These are phyloP conservation scores for Mirounga angustirostris DNA, from an alignment of 2,113 vertebrate genomes.

Conservation along the genomic window DNA sequence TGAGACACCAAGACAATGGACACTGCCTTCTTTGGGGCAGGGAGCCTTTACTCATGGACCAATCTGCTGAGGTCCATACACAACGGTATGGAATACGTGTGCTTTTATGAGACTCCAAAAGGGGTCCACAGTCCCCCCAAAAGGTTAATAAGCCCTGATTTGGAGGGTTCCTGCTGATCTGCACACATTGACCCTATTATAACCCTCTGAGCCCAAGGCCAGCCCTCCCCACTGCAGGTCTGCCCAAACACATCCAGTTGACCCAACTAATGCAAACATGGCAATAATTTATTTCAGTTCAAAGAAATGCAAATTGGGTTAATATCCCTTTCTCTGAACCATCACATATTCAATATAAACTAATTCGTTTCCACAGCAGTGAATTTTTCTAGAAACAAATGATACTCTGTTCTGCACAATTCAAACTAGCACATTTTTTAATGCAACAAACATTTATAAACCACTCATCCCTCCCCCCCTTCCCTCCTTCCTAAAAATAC, in stretches of 20 bases:
- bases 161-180: conserved; percentile 12
- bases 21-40: neutral
- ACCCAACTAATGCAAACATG: conserved; percentile 77
- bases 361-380: conserved; percentile 86
- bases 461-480: conserved; percentile 66
- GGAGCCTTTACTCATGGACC: neutral
- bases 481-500: conserved; percentile 83
- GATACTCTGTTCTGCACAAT: conserved; percentile 81
- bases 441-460: conserved; percentile 82
- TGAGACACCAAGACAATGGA: neutral
- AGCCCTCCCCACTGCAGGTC: conserved; percentile 58
- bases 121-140: neutral
- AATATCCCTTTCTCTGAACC: conserved; percentile 84
- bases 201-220: conserved; percentile 31
- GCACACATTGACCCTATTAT: neutral
- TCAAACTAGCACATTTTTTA: conserved; percentile 79
- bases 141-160: conserved; percentile 45
- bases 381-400: conserved; percentile 86
- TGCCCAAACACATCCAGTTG: conserved; percentile 77
- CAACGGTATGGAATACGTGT: neutral
- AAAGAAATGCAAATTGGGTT: conserved; percentile 85
- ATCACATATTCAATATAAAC: conserved; percentile 84
- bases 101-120: conserved; percentile 29
- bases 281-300: conserved; percentile 82
- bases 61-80: neutral